Evolutionary conservation across 2,113 vertebrate species (phyloP), one percentile per base, ranked within the genome.

Genomic region (Engystomops pustulosus): DNA sequence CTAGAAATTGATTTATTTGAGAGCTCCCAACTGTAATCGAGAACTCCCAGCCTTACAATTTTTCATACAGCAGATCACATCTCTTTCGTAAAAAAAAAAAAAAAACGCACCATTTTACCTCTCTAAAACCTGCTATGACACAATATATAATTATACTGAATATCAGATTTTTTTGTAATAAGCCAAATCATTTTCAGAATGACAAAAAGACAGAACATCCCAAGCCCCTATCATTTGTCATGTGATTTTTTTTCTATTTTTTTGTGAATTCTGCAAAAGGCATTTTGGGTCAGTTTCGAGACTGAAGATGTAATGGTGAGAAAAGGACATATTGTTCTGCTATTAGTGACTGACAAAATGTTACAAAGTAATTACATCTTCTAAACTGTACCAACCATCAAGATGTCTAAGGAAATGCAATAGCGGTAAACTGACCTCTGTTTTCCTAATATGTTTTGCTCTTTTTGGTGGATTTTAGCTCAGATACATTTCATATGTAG

Each of bases 1-100:
- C 83, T 84, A 69, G 74, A 84, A 84, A 84, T 70, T 84, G 83
- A 84, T 84, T 84, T 84, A 84, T 84, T 78, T 77, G 72, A 84
- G 82, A 69, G 72, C 75, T 84, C 83, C 82, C 72, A 68, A 84
- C 82, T 77, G 82, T 84, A 84, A 84, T 84, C 17, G 82, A 84
- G 83, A 79, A 84, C 74, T 84, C 83, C 83, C 83, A 79, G 75
- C 9, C 75, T 78, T 44, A 68, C 74, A 78, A 70, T 79, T 84
- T 84, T 65, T 84, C 74, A 84, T 45, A 51, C 83, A 70, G 75
- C 65, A 49, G 83, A 84, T 79, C 83, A 79, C 83, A 84, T 84
- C 62, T 79, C 62, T 25, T 62, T 75, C 27, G 7, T 32, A 18
- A 32, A 32, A 32, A 32, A 49, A 2, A 47, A 47, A 47, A 47